Conservation (phyloP, 2,888 invertebrate species). For the Oxytorus armatus region DNA sequence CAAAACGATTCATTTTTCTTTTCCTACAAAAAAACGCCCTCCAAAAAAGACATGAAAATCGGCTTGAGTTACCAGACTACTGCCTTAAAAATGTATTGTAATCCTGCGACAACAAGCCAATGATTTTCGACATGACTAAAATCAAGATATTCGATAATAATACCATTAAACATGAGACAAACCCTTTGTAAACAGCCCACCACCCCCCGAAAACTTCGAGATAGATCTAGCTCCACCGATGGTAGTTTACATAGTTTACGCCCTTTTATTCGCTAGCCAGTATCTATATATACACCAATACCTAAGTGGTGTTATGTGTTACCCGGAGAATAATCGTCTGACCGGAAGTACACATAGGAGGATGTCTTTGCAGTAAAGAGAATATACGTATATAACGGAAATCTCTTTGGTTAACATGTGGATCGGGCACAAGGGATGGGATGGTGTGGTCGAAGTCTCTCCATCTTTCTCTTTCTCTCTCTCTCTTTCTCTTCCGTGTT, state of each 20-base stretch:
- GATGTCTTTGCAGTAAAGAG: slow-evolving; percentile 11
- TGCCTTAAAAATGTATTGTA: no score
- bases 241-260: neutral
- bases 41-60: no score
- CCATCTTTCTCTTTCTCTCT: slow-evolving; percentile 4
- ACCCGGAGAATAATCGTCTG: slow-evolving; percentile 20
- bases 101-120: neutral
- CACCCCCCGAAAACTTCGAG: neutral
- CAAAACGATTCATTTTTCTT: no score
- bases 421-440: slow-evolving; percentile 16
- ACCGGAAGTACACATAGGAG: slow-evolving; percentile 28
- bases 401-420: slow-evolving; percentile 43
- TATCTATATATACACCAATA: slow-evolving; percentile 2
- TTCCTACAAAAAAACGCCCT: no score
- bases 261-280: slow-evolving; percentile 18
- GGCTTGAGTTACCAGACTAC: no score
- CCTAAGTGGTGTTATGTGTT: slow-evolving; percentile 27
- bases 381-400: slow-evolving; percentile 3
- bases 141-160: neutral
- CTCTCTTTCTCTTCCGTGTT: no score
- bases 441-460: slow-evolving; percentile 1
- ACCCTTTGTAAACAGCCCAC: neutral
- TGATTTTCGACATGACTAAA: neutral
- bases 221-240: neutral
- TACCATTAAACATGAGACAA: neutral